Evolutionary conservation across 23 tunicate genomes (phyloP), one percentile per base, ranked within the genome.

Genomic region (Diplosoma virens): DNA sequence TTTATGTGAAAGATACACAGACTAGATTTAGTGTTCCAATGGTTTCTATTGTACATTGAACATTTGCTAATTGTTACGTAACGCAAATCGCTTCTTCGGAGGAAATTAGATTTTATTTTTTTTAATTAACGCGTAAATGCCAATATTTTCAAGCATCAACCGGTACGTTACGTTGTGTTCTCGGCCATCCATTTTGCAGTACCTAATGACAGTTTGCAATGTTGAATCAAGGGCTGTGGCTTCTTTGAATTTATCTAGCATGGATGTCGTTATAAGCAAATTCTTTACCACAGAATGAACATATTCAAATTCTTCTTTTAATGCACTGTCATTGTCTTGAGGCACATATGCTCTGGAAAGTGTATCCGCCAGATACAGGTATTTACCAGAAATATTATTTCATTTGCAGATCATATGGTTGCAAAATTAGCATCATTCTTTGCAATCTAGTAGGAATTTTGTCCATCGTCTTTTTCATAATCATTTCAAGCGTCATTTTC

Each of bases 381-480:
- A 36, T 26, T 75, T 72, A 3, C 61, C 78, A 9, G 78, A 61
- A 30, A 72, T 61, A 72, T 72, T n/a, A 72, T 22, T 30, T 35
- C 18, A 84, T 47, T 1, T 53, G 45, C 22, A 84, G 37, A 25
- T 54, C 55, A 64, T 84, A 84, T 30, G 77, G 76, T 33, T 76
- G 88, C 18, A 84, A 58, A 24, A 33, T 31, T 37, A 84, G 34
- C 82, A 84, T 75, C 69, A 84, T 22, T 4, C 75, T 64, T 34
- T 76, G 88, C 48, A 84, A 60, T 32, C 82, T 36, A 1, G 75
- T 67, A 1, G 88, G 88, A 18, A 77, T 69, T 64, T 75, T 75
- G 77, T 60, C n/a, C 16, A 84, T 36, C 17, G 64, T 25, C 32
- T 79, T 79, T 23, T 67, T 67, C 65, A 50, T 36, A 24, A 84